Evolutionary conservation across 2,113 vertebrate species (phyloP), one percentile per base, ranked within the genome.

Genomic region (Callaeas wilsoni): DNA sequence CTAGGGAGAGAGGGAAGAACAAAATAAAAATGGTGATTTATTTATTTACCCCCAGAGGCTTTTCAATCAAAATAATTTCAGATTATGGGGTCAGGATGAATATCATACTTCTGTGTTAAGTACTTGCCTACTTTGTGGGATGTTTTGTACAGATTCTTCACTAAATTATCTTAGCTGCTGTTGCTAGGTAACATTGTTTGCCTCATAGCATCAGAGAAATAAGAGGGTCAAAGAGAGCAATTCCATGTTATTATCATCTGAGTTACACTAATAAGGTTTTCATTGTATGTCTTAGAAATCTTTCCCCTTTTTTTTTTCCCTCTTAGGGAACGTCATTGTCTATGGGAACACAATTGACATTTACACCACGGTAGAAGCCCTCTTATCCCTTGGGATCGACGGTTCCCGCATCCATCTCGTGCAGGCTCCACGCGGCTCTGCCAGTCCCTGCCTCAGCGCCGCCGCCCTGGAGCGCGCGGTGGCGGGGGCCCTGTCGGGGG

Each of bases 311-410:
- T 88, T 74, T 55, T 75, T 42, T 68, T 50, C 13, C 20, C 74
- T 90, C 89, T 89, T 84, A 99, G 99, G 98, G 82, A 97, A 98
- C 15, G 59, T 98, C 70, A 97, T 99, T 68, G 97, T 99, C 84
- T 99, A 99, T 26, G 99, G 99, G 57, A 98, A 97, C 95, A 98
- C 97, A 93, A 79, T 98, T 8, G 99, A 99, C 27, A 94, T 96
- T 71, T 99, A 98, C 97, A 99, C 98, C 79, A 97, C 98, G 0
- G 92, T 98, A 78, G 98, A 98, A 96, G 89, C 96, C 11, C 97
- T 99, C 78, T 97, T 99, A 30, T 46, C 93, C 80, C 87, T 99
- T 1, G 98, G 99, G 13, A 85, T 99, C 15, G 86, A 8, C 5
- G 99, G 99, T 41, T 91, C 94, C 94, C 35, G 95, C 22, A 97